Base-by-base conservation (phyloP, 2,888 invertebrate species). In the Colletes collaris region DNA sequence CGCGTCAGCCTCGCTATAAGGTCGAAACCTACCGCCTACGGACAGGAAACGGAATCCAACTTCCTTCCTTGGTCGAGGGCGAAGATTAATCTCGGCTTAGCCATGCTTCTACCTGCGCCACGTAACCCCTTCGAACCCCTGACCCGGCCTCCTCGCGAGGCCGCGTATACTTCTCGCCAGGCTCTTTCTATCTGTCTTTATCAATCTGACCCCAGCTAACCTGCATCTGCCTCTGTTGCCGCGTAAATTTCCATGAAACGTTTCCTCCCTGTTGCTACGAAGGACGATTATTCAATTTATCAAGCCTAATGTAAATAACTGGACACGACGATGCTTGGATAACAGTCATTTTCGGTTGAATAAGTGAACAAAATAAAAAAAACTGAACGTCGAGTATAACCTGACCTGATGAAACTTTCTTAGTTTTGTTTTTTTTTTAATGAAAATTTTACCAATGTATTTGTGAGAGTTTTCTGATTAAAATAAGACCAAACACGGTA, bases 1-100 rank as follows among this genome's bases (percentile, higher is more conserved):
- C 86, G 84, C 89, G 90, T 91, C 92, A 91, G 91, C 86, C 87
- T 77, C 76, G 83, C 81, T 85, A 84, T 81, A 79, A 87, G 82
- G 71, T 77, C 83, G 79, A 85, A 81, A 84, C 78, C 84, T 86
- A 85, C 86, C 83, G 86, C 86, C 86, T 85, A 86, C 86, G 82
- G 87, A 86, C 90, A 89, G 91, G 89, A 90, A 92, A 90, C 91
- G 90, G 89, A 91, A 91, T 91, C 86, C 87, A 90, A 90, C 90
- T 91, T 91, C 91, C 92, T 92, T 91, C 90, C 91, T 88, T 81
- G 77, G 81, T 76, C 69, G 82, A 80, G 82, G 83, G 85, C 83
- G 84, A 89, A 91, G 92, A 92, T 92, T 92, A 92, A 91, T 92
- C 86, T 86, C 83, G 78, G 59, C 62, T 76, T 76, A 63, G 60